These are phyloP conservation scores for Aegithalos caudatus DNA, from an alignment of 2,113 vertebrate genomes.

Conservation along the genomic window DNA sequence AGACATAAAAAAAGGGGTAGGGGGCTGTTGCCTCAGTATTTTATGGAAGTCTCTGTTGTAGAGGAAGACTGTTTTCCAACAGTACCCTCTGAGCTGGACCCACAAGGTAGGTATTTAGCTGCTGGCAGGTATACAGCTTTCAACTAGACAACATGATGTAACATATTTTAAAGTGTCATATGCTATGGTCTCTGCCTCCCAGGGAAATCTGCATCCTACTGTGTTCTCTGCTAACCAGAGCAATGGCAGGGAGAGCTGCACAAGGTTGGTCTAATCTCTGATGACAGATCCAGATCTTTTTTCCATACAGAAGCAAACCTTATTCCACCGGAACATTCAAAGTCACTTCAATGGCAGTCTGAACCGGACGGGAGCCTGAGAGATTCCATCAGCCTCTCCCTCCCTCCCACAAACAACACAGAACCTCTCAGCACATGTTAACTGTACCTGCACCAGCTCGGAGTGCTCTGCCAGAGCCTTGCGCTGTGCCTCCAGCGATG, in stretches of 20 bases:
- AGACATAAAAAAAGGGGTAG: background rate
- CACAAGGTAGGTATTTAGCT: background rate
- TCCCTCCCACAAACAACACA: background rate
- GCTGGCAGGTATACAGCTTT: background rate
- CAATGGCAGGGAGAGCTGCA: background rate
- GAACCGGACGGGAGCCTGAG: background rate
- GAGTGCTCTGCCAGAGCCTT: constrained; percentile 84
- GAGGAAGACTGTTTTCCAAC: background rate
- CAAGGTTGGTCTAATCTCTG: background rate
- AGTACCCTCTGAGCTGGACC: background rate
- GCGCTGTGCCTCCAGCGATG: constrained; percentile 85
- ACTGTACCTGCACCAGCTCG: constrained; percentile 80
- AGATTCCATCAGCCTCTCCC: background rate
- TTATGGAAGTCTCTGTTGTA: background rate
- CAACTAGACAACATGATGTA: background rate
- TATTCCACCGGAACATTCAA: background rate
- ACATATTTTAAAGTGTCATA: background rate
- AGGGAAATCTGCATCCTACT: background rate
- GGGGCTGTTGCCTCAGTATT: background rate
- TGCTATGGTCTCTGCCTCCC: background rate
- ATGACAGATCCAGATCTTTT: background rate
- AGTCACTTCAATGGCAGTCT: background rate
- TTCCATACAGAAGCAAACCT: background rate
- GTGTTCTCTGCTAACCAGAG: background rate
- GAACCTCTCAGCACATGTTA: background rate